These are phyloP conservation scores for Martes martes DNA, from an alignment of 2,113 vertebrate species.

Conservation along the genomic window DNA sequence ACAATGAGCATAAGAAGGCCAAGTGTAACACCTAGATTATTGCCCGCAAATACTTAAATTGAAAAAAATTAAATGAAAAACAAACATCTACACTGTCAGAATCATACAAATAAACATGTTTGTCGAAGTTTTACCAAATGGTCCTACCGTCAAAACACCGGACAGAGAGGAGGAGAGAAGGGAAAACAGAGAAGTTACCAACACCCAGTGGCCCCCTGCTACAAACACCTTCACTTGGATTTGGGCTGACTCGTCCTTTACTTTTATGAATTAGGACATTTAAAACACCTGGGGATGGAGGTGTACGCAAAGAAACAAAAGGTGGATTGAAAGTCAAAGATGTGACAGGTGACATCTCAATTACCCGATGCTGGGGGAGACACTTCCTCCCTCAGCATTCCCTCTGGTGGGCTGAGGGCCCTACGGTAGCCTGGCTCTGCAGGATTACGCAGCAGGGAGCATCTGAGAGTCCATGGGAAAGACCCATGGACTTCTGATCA, in stretches of 20 bases:
- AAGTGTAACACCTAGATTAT: not conserved
- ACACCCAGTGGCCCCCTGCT: not conserved
- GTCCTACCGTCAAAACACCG: not conserved
- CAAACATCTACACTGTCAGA: not conserved
- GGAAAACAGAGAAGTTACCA: not conserved
- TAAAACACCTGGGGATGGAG: too few relatives aligned
- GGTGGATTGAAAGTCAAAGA: not conserved
- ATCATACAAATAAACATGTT: not conserved
- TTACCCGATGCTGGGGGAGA: not conserved
- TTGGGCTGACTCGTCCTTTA: not conserved
- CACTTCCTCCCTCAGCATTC: not conserved
- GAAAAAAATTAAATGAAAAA: not conserved
- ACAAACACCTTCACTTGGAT: not conserved
- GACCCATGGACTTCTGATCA: not conserved
- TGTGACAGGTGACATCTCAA: not conserved
- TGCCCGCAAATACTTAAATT: not conserved
- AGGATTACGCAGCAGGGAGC: not conserved
- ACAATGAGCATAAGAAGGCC: not conserved
- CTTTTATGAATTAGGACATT: not conserved
- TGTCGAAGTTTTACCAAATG: not conserved
- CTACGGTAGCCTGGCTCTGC: not conserved
- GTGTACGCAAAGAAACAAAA: not conserved
- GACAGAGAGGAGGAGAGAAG: not conserved
- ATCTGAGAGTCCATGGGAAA: not conserved
- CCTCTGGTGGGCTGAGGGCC: not conserved